A percentile compares a stretch with the other conserved stretches of the same genome.
These are phyloP conservation scores for Hoplostethus atlanticus DNA, from an alignment of 2,797 vertebrate genomes.

Conservation along the genomic window DNA sequence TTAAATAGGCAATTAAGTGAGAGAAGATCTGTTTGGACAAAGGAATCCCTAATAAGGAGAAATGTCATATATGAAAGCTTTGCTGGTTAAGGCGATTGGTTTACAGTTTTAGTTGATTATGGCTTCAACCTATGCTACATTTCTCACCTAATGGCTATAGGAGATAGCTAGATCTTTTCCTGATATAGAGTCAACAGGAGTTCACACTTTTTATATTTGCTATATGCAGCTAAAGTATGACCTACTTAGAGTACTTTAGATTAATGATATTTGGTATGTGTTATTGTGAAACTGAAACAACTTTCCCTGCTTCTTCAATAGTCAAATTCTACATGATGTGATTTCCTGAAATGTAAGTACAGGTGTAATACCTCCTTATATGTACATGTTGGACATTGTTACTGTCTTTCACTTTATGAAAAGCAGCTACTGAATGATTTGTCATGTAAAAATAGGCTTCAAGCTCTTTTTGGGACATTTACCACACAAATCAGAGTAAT, in stretches of 20 bases:
- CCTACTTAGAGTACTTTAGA: not conserved
- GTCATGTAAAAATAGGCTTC: not conserved
- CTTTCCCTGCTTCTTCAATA: not conserved
- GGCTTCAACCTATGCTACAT: slow-evolving; percentile 50
- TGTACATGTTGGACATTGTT: not conserved
- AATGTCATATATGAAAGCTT: slow-evolving; percentile 68
- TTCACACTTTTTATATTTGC: not conserved
- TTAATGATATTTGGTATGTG: too few relatives aligned
- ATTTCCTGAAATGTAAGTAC: too few relatives aligned
- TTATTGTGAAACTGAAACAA: not conserved
- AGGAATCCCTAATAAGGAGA: slow-evolving; percentile 66
- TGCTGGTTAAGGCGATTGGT: slow-evolving; percentile 56
- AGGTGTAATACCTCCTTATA: not conserved
- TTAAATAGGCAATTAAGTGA: slow-evolving; percentile 83
- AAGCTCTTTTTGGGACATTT: not conserved
- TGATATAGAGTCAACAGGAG: not conserved
- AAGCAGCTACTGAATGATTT: not conserved
- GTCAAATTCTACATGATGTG: too few relatives aligned
- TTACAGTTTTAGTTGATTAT: slow-evolving; percentile 42
- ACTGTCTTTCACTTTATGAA: not conserved
- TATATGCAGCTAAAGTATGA: not conserved
- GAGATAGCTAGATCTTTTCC: not conserved
- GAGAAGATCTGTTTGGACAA: slow-evolving; percentile 73
- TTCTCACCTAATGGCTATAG: slow-evolving; percentile 19
- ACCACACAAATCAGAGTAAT: not conserved